These are phyloP conservation scores for Elaphurus davidianus DNA, from an alignment of 2,113 vertebrate genomes.

Conservation along the genomic window DNA sequence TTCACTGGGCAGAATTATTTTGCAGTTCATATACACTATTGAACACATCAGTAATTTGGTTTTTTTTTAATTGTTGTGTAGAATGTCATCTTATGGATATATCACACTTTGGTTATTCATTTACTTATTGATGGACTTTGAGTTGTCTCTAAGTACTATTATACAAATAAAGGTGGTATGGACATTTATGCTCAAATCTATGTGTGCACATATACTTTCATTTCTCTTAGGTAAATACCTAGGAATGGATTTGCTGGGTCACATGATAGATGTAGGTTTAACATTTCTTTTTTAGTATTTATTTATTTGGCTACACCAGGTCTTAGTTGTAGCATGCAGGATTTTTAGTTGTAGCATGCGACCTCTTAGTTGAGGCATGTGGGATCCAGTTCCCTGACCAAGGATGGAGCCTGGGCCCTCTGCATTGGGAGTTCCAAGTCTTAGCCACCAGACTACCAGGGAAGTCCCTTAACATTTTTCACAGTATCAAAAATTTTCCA, in stretches of 20 bases:
- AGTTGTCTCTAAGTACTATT: background rate
- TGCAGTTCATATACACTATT: background rate
- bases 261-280: background rate
- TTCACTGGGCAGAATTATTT: background rate
- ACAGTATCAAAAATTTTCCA: background rate
- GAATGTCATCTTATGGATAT: background rate
- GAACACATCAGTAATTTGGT: background rate
- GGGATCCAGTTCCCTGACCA: background rate
- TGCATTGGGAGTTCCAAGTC: background rate
- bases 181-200: background rate
- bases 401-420: background rate
- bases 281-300: background rate
- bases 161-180: background rate
- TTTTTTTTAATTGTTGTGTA: background rate
- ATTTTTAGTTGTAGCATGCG: background rate
- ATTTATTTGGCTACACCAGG: background rate
- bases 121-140: background rate
- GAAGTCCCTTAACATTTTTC: background rate
- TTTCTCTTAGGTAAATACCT: background rate
- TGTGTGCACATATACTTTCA: background rate
- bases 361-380: background rate
- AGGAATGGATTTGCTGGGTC: background rate
- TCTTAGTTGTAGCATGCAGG: background rate
- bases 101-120: background rate
- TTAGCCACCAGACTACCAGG: background rate